A percentile compares a stretch with the other conserved stretches of the same genome.
These are phyloP conservation scores for Nasonia longicornis DNA, from an alignment of 1,140 invertebrate genomes.

Conservation along the genomic window DNA sequence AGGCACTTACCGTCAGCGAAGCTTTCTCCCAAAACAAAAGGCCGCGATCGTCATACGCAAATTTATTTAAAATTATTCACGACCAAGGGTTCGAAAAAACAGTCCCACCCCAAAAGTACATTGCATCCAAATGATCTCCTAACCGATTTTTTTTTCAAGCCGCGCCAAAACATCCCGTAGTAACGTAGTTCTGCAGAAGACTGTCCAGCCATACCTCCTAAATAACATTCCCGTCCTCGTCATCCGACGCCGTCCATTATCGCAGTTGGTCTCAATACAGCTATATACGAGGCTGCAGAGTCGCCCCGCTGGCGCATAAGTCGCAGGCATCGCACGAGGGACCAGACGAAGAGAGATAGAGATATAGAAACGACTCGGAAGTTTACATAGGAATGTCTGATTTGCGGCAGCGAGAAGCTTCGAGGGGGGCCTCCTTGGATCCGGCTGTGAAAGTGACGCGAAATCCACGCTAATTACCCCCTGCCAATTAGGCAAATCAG, in stretches of 20 bases:
- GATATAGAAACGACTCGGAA: slow-evolving; percentile 50
- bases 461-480: slow-evolving; percentile 58
- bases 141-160: slow-evolving; percentile 6
- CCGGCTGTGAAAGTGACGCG: slow-evolving; percentile 54
- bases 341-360: slow-evolving; percentile 1
- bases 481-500: slow-evolving; percentile 58
- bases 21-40: neutral
- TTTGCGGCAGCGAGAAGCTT: slow-evolving; percentile 50
- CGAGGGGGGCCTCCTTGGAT: slow-evolving; percentile 22
- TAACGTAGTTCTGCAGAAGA: neutral
- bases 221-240: slow-evolving; percentile 23
- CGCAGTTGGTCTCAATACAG: slow-evolving; percentile 5
- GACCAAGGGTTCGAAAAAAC: slow-evolving; percentile 19
- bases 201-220: slow-evolving; percentile 32
- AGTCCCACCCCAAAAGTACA: slow-evolving; percentile 2
- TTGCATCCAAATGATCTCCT: slow-evolving; percentile 18
- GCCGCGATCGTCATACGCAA: neutral
- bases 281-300: neutral
- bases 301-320: slow-evolving; percentile 35
- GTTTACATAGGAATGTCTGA: slow-evolving; percentile 65
- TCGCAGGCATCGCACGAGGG: slow-evolving; percentile 40
- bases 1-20: too few species aligned
- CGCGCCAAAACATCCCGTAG: neutral
- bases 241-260: slow-evolving; percentile 24
- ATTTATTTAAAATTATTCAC: slow-evolving; percentile 45